Conservation (phyloP, 1,140 invertebrate genomes). For the Popillia japonica region DNA sequence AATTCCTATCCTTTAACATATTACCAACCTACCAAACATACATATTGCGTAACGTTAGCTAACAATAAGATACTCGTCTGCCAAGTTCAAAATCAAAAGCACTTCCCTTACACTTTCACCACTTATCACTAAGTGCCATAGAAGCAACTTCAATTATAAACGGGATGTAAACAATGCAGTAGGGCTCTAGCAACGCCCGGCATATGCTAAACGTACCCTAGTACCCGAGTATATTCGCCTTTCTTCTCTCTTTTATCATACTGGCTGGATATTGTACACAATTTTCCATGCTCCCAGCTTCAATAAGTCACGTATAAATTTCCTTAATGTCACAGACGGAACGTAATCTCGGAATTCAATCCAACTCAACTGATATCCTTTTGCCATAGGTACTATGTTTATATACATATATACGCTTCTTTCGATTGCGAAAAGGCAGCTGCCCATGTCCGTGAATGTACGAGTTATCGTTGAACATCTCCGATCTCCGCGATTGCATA, state of each 20-base stretch:
- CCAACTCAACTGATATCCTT: not conserved
- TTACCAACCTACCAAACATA: too few relatives aligned
- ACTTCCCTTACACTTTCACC: too few relatives aligned
- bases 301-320: constrained; percentile 32
- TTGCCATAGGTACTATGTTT: not conserved
- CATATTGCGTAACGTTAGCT: too few relatives aligned
- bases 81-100: too few relatives aligned
- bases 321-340: constrained; percentile 25
- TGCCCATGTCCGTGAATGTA: not conserved
- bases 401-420: not conserved
- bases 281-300: constrained; percentile 4
- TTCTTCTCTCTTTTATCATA: too few relatives aligned
- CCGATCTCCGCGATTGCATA: not conserved
- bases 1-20: too few relatives aligned
- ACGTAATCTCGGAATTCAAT: constrained; percentile 30
- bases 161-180: too few relatives aligned
- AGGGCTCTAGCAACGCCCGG: not conserved
- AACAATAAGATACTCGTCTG: too few relatives aligned
- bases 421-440: not conserved
- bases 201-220: too few relatives aligned
- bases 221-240: too few relatives aligned
- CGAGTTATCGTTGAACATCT: not conserved
- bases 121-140: too few relatives aligned
- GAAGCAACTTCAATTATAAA: too few relatives aligned
- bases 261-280: not conserved